Evolutionary conservation across 1,140 invertebrate species (phyloP).

Genomic region (Telenomus remus): DNA sequence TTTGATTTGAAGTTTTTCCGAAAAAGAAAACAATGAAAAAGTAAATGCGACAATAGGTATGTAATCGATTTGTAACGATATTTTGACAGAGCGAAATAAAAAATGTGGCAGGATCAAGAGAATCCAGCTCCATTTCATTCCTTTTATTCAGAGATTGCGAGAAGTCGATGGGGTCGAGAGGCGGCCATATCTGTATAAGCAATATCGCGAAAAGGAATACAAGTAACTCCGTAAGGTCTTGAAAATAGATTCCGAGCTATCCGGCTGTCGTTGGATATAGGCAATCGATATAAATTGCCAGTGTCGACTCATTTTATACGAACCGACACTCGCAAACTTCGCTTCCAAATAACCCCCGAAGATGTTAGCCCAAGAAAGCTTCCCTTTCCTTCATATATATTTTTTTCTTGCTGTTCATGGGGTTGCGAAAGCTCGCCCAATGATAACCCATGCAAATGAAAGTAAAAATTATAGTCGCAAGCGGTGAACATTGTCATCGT

Average conservation of each 20-base stretch:
- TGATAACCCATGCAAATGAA: not conserved
- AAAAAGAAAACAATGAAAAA: too few relatives aligned
- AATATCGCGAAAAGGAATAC: constrained; percentile 55
- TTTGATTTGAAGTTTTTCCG: too few relatives aligned
- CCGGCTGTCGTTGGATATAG: constrained; percentile 42
- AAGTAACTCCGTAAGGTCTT: constrained; percentile 47
- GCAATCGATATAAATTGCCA: constrained; percentile 59
- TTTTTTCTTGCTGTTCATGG: constrained; percentile 24
- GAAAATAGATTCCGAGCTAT: constrained; percentile 53
- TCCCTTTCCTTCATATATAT: constrained; percentile 1
- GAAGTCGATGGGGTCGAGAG: constrained; percentile 22
- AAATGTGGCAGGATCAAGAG: not conserved
- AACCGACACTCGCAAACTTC: constrained; percentile 52
- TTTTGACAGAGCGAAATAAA: constrained; percentile 4
- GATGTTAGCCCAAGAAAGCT: constrained; percentile 32
- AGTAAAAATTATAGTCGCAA: too few relatives aligned
- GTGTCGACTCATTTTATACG: constrained; percentile 48
- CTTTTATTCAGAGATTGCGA: constrained; percentile 14
- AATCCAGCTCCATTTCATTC: not conserved
- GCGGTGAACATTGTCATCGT: constrained; percentile 6
- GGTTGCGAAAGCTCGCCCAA: constrained; percentile 7
- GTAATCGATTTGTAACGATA: not conserved
- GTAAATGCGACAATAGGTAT: too few relatives aligned
- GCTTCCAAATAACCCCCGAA: constrained; percentile 45
- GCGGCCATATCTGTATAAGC: constrained; percentile 34